phyloP scores from a whole-genome alignment of 2,797 vertebrate genomes.

The Rhodeus uyekii region DNA sequence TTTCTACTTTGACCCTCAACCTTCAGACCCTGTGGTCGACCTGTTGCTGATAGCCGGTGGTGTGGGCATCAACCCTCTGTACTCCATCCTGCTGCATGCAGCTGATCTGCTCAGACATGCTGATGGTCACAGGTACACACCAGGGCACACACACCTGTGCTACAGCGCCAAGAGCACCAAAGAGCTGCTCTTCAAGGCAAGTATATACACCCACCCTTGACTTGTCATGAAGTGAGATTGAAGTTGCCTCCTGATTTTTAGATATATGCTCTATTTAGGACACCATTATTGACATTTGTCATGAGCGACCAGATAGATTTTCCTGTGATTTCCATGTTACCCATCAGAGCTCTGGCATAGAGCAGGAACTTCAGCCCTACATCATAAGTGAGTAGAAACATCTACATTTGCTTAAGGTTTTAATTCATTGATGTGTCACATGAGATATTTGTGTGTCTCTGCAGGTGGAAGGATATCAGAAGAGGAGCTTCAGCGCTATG shows the following conservation, averaged over 20 bases:
- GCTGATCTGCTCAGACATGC: slow-evolving; percentile 79
- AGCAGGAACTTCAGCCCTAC: slow-evolving; percentile 79
- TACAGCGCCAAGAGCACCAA: slow-evolving; percentile 88
- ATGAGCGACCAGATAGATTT: slow-evolving; percentile 85
- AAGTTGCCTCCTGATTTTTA: neutral
- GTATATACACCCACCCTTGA: neutral
- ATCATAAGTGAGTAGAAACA: slow-evolving; percentile 75
- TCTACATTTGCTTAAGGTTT: neutral
- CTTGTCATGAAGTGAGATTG: neutral
- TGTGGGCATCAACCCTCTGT: slow-evolving; percentile 95
- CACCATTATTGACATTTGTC: slow-evolving; percentile 82
- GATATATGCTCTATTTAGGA: slow-evolving; percentile 69
- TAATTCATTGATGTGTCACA: neutral
- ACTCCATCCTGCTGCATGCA: slow-evolving; percentile 90
- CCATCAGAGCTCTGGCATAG: slow-evolving; percentile 79
- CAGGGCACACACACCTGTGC: slow-evolving; percentile 77
- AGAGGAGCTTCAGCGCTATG: slow-evolving; percentile 75
- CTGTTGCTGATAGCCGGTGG: slow-evolving; percentile 92
- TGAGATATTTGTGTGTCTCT: slow-evolving; percentile 35
- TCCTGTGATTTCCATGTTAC: slow-evolving; percentile 88
- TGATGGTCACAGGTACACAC: slow-evolving; percentile 56
- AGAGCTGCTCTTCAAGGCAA: slow-evolving; percentile 92
- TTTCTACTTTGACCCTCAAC: slow-evolving; percentile 92
- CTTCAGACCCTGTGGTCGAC: slow-evolving; percentile 80
- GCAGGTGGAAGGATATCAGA: slow-evolving; percentile 87